Evolutionary conservation across 2,113 vertebrate genomes (phyloP).

Genomic region (Verasper variegatus): DNA sequence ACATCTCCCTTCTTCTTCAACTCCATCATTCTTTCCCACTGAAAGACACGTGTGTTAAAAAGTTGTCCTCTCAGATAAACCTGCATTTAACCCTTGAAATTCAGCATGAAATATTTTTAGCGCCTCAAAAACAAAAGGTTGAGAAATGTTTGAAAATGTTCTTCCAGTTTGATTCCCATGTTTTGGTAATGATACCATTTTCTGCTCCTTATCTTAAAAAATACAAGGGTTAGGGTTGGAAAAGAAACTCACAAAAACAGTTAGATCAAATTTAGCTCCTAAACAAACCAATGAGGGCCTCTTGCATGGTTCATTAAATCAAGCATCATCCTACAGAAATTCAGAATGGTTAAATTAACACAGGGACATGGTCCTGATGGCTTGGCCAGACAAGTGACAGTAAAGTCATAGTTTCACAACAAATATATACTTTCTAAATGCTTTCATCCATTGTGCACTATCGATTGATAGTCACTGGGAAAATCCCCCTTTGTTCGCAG

Average conservation of each 20-base stretch:
- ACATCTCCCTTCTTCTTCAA: slow-evolving; percentile 43
- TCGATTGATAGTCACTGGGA: slow-evolving; percentile 13
- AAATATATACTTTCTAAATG: not conserved
- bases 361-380: not conserved
- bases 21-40: slow-evolving; percentile 19
- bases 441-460: slow-evolving; percentile 9
- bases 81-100: not conserved
- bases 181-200: not conserved
- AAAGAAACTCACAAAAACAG: not conserved
- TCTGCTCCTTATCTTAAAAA: not conserved
- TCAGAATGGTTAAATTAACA: not conserved
- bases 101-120: not conserved
- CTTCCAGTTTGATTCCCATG: too few species aligned
- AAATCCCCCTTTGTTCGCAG: slow-evolving; percentile 36
- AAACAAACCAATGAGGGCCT: not conserved
- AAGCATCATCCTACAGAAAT: not conserved
- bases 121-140: not conserved
- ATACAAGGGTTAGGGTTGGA: not conserved
- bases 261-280: not conserved
- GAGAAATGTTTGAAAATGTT: too few species aligned
- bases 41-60: not conserved
- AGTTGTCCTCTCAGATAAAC: not conserved
- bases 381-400: not conserved
- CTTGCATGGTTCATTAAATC: not conserved
- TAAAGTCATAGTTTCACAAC: not conserved